Conservation (phyloP, 2,888 invertebrate species). For the Muscina levida region DNA sequence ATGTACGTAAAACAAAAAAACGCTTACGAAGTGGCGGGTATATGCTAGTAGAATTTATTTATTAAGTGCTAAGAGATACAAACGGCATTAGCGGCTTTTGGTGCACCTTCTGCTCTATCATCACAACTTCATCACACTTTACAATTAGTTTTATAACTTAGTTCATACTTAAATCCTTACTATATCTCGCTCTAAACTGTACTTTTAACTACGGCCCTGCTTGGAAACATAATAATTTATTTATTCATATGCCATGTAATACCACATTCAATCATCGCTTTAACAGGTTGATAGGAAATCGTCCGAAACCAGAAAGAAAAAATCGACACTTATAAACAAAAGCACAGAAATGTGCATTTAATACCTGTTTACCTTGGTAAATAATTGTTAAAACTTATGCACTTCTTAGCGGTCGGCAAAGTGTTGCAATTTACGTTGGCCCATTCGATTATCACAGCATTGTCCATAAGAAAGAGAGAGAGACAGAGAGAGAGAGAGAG, state of each 20-base stretch:
- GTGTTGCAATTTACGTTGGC: constrained; percentile 30
- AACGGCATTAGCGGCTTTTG: too few relatives aligned
- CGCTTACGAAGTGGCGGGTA: too few relatives aligned
- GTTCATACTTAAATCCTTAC: too few relatives aligned
- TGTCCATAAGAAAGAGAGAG: too few relatives aligned
- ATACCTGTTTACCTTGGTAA: constrained; percentile 54
- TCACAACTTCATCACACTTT: too few relatives aligned
- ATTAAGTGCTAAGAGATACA: too few relatives aligned
- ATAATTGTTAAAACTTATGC: neutral
- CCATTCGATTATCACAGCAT: constrained; percentile 6
- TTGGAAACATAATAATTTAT: constrained; percentile 8
- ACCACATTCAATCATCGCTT: neutral
- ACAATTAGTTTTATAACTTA: too few relatives aligned
- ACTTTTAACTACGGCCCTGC: neutral
- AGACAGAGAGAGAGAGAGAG: too few relatives aligned
- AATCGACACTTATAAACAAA: constrained; percentile 40
- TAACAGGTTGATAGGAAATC: constrained; percentile 30
- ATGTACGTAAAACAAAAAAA: too few relatives aligned
- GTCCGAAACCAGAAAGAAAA: neutral
- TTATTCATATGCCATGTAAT: neutral
- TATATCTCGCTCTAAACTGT: too few relatives aligned
- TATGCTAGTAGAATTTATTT: too few relatives aligned
- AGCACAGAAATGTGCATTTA: constrained; percentile 38
- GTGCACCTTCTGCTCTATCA: too few relatives aligned
- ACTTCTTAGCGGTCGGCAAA: constrained; percentile 15